Evolutionary conservation across 2,888 invertebrate species (phyloP), one percentile per base, ranked within the genome.

Genomic region (Gibbula magus): DNA sequence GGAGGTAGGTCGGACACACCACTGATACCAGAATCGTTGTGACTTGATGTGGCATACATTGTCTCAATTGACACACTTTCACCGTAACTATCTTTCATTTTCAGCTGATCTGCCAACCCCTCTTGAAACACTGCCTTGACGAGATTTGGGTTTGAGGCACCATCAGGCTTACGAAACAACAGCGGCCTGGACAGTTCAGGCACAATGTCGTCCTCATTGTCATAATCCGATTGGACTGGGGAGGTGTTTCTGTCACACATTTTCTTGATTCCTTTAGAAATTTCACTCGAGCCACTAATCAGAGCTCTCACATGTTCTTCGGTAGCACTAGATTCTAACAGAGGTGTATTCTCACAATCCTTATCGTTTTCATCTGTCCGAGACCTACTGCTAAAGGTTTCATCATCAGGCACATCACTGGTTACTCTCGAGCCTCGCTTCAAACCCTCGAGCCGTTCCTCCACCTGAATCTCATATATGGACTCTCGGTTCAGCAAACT

Each of bases 121-220:
- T 82, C 77, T 16, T 79, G 56, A 25, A 82, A 86, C 53, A 84
- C 82, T 82, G 87, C 88, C 82, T 86, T 86, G 20, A 85, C 83
- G 88, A 98, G 94, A 94, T 97, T 97, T 22, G 97, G 97, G 94
- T 98, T 97, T 32, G 97, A 98, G 76, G 98, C 97, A 73, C 97
- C 97, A 89, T 98, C 98, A 5, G 97, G 97, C 93, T 88, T 89
- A 61, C 90, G 81, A 29, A 87, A 87, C 66, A 89, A 75, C 45
- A 85, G 73, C n/a, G 81, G 82, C 35, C 66, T 76, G 35, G 80
- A 77, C 16, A 85, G 76, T 39, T 84, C 85, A n/a, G 81, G 70
- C 7, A 81, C 78, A 61, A 81, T 75, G 54, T 83, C 84, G 78
- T 77, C 77, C 25, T 77, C 81, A 35, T 81, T 79, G 32, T 82